phyloP scores from a whole-genome alignment of 2,888 invertebrate species.

The Hirtodrosophila duncani region DNA sequence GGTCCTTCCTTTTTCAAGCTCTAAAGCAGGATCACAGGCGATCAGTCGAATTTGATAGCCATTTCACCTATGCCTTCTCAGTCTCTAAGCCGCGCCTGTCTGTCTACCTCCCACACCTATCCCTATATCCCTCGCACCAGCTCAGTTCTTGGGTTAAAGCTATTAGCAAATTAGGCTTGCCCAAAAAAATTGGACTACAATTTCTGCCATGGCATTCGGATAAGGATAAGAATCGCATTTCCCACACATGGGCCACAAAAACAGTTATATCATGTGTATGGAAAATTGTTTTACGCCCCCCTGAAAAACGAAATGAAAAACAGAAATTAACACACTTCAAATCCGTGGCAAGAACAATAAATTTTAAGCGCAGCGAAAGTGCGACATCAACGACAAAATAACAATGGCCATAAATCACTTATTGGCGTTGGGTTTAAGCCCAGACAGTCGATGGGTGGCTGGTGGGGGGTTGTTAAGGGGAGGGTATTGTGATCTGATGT shows the following conservation, averaged over 20 bases:
- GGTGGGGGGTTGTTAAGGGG: neutral
- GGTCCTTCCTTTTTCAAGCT: too few species aligned
- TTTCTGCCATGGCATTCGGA: constrained; percentile 1
- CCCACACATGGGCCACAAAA: constrained; percentile 9
- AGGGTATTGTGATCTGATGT: neutral
- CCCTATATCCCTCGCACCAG: too few species aligned
- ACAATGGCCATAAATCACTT: constrained; percentile 68
- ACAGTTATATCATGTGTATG: constrained; percentile 18
- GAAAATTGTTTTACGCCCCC: constrained; percentile 21
- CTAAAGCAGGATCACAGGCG: too few species aligned
- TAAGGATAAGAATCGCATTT: constrained; percentile 3
- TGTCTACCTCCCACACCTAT: too few species aligned
- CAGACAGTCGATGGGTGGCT: neutral
- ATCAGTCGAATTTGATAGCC: too few species aligned
- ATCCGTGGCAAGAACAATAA: constrained; percentile 30
- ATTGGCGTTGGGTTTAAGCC: constrained; percentile 27
- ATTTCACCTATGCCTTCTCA: too few species aligned
- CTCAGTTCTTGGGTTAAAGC: constrained; percentile 11
- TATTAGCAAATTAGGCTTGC: constrained; percentile 28
- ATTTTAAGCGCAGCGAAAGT: constrained; percentile 55
- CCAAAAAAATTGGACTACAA: constrained; percentile 2
- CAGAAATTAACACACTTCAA: constrained; percentile 63
- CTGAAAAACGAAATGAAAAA: constrained; percentile 51
- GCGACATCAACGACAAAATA: constrained; percentile 69
- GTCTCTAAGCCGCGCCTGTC: too few species aligned